Base-by-base conservation (phyloP, 2,113 vertebrate species). In the Tachycineta bicolor region DNA sequence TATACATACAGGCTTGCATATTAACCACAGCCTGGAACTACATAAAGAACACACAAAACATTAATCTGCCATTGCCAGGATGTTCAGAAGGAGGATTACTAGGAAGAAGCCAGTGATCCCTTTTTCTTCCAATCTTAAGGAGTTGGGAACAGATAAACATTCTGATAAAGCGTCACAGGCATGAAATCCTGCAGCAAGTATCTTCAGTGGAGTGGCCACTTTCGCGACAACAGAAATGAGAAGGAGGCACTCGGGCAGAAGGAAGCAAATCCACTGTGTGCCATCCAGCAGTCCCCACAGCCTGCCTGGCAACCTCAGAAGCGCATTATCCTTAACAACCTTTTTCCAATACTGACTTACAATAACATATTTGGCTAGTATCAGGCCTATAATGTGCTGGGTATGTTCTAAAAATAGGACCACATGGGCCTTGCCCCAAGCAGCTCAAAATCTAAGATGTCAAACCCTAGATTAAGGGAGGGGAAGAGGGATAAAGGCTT, bases 261-360 rank as follows among this genome's bases (percentile, higher is more conserved):
- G 71, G 34, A 92, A 39, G 29, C 20, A 79, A 69, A 88, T 67
- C 43, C 1, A 0, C 63, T 46, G 5, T 52, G 47, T 55, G n/a
- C 33, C 22, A 9, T 62, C 31, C 39, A 63, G 47, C 59, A 83
- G 68, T 65, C 59, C 56, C 20, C 52, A 70, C 9, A 34, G 52
- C 24, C 64, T 63, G 76, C 91, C 92, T 94, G 86, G 83, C 69
- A 94, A 78, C n/a, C 56, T 84, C 86, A 60, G 28, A 55, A 93
- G 25, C 28, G 7, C 73, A 78, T 71, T 67, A 73, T 73, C 89
- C 69, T 90, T 94, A 71, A 93, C 69, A 67, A 91, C 69, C 73
- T 94, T 94, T 96, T 96, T 94, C 95, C 92, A 93, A 92, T 83
- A 82, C 94, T 75, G 53, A 78, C 80, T 96, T 91, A 60, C 7